Evolutionary conservation across 2,113 vertebrate species (phyloP), one percentile per base, ranked within the genome.

Genomic region (Puffinus mauretanicus): DNA sequence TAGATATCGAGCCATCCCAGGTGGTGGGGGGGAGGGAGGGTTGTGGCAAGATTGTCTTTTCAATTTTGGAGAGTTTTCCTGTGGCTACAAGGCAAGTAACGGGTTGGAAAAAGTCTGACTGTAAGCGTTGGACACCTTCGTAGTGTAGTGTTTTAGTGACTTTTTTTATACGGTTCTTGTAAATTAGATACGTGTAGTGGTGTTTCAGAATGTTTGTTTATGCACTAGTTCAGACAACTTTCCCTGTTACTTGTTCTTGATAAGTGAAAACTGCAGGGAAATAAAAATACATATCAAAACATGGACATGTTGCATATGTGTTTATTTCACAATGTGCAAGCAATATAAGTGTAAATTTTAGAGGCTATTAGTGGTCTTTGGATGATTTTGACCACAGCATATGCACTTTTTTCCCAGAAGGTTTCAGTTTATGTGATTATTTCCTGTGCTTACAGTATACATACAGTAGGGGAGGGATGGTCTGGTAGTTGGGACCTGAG

Each of bases 191-290:
- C 88, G 98, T 98, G 98, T 98, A 98, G 98, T 98, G 98, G 98
- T 98, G 98, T 98, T 98, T 98, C 98, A 96, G 97, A 98, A 98
- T 98, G 98, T 98, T 98, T 98, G 98, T 98, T 98, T 98, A 98
- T 98, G 98, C 98, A 98, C 98, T 98, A 98, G 98, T 98, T 98
- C 98, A 98, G 98, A 99, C 98, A 98, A 98, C 98, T 99, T 98
- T 98, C 98, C 98, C 98, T 99, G 98, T 99, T 99, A 99, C 98
- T 98, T 99, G 98, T 98, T 98, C 98, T 99, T 99, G 98, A 98
- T 98, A 98, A 98, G 98, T 98, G 98, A 98, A 98, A 98, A 98
- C 98, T 98, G 98, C 98, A 98, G 98, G 98, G 98, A 98, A 98
- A 99, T 98, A 98, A 98, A 98, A 98, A 98, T 98, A 99, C 98